Percentiles rank a stretch among this genome's conserved stretches.
phyloP scores from a whole-genome alignment of 2,113 vertebrate genomes.

The Mus spicilegus region DNA sequence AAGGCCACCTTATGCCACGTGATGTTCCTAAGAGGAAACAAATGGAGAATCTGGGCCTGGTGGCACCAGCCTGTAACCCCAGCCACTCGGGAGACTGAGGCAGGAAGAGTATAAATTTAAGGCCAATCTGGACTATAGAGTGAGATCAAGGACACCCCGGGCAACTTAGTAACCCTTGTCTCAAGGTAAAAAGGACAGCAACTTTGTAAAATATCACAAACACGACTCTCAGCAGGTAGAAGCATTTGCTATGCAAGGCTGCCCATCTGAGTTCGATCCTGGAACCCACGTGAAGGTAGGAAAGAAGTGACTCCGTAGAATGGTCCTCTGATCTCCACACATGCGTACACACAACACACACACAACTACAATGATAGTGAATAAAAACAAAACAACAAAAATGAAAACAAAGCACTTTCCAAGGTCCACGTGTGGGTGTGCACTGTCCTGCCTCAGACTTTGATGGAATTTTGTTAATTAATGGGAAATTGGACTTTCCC shows the following conservation, averaged over 20 bases:
- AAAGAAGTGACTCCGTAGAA: no score
- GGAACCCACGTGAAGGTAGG: no score
- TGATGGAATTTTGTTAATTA: background rate
- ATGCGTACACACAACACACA: no score
- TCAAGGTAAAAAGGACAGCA: background rate
- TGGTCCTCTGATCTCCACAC: background rate
- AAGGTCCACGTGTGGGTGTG: background rate
- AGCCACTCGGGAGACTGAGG: background rate
- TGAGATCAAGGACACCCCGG: background rate
- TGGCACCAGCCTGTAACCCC: background rate
- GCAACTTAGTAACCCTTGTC: background rate
- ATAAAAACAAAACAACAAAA: background rate
- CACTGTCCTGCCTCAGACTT: background rate
- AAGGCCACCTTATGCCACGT: background rate
- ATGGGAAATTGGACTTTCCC: background rate
- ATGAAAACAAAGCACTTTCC: background rate
- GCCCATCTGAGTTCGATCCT: background rate
- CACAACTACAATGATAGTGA: no score
- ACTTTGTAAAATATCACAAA: no score
- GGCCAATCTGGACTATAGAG: background rate
- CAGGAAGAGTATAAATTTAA: background rate
- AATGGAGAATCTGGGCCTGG: background rate
- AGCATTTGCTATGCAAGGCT: background rate
- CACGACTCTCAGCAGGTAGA: background rate
- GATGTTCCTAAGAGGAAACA: background rate